Conservation (phyloP, 2,888 invertebrate genomes). For the Nysson spinosus region DNA sequence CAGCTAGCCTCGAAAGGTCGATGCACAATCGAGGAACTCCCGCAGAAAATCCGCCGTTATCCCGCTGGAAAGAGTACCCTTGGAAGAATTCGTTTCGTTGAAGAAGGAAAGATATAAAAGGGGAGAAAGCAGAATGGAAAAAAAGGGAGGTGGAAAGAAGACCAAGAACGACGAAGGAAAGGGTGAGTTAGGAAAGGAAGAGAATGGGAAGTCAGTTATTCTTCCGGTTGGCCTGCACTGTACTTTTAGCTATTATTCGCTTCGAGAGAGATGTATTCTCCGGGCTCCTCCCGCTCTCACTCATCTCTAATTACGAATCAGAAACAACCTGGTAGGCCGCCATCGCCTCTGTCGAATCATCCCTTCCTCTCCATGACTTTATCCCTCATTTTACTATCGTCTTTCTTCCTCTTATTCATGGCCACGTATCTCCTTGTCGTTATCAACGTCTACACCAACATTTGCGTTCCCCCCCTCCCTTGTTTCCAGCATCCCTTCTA, state of each 20-base stretch:
- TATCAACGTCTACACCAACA: constrained; percentile 11
- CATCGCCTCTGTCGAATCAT: constrained; percentile 35
- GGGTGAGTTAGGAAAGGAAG: constrained; percentile 16
- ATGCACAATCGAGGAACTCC: constrained; percentile 47
- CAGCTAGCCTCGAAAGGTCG: constrained; percentile 37
- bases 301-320: constrained; percentile 75
- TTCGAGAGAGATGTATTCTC: constrained; percentile 65
- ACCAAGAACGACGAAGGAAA: background rate
- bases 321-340: constrained; percentile 65
- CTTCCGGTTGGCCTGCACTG: constrained; percentile 62
- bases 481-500: constrained; percentile 9
- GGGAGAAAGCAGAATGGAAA: constrained; percentile 5
- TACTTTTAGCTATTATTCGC: constrained; percentile 63
- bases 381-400: constrained; percentile 21
- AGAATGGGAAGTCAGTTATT: constrained; percentile 55
- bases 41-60: constrained; percentile 46
- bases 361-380: constrained; percentile 13
- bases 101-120: constrained; percentile 3
- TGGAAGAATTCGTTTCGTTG: constrained; percentile 31
- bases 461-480: constrained; percentile 7
- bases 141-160: constrained; percentile 17
- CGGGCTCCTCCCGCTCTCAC: constrained; percentile 57
- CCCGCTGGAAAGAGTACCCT: constrained; percentile 27
- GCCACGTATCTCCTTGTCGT: constrained; percentile 12
- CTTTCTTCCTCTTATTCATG: constrained; percentile 34